phyloP scores from a whole-genome alignment of 2,888 invertebrate species.

The Drosophila recens region DNA sequence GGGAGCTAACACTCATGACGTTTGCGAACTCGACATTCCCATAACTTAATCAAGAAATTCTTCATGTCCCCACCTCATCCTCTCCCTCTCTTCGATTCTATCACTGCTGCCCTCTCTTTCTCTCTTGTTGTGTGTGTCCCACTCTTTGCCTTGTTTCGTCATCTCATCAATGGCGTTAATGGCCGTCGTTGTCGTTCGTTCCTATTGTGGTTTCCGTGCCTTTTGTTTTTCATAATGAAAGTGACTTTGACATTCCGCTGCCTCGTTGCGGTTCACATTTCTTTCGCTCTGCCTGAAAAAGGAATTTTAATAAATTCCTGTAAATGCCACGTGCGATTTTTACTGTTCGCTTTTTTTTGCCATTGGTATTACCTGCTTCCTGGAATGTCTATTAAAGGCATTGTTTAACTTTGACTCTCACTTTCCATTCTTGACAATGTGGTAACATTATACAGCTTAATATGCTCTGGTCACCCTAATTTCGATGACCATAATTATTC shows the following conservation, averaged over 20 bases:
- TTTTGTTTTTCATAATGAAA: constrained; percentile 65
- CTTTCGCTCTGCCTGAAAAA: constrained; percentile 2
- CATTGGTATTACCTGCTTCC: constrained; percentile 10
- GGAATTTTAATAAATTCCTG: constrained; percentile 51
- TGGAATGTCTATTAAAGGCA: neutral
- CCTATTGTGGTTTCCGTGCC: constrained; percentile 55
- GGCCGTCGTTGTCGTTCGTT: constrained; percentile 47
- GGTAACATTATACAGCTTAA: neutral
- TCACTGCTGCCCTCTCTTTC: neutral
- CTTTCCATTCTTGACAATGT: neutral
- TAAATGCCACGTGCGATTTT: constrained; percentile 30
- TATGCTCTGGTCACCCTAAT: neutral
- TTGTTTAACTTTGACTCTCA: neutral
- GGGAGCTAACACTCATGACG: constrained; percentile 39
- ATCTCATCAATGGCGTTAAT: constrained; percentile 65
- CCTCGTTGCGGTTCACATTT: constrained; percentile 44
- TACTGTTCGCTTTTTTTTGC: constrained; percentile 1
- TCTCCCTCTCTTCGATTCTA: constrained; percentile 1
- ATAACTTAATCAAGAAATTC: constrained; percentile 81
- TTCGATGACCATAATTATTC: too few relatives aligned
- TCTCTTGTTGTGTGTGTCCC: neutral
- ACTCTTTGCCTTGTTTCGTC: constrained; percentile 8
- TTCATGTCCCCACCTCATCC: constrained; percentile 29
- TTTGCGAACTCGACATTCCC: constrained; percentile 58
- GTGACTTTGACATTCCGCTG: constrained; percentile 68